Percentiles rank a stretch among this genome's conserved stretches.
Evolutionary conservation across 2,888 invertebrate genomes (phyloP).

Genomic region (Ochropleura leucogaster): DNA sequence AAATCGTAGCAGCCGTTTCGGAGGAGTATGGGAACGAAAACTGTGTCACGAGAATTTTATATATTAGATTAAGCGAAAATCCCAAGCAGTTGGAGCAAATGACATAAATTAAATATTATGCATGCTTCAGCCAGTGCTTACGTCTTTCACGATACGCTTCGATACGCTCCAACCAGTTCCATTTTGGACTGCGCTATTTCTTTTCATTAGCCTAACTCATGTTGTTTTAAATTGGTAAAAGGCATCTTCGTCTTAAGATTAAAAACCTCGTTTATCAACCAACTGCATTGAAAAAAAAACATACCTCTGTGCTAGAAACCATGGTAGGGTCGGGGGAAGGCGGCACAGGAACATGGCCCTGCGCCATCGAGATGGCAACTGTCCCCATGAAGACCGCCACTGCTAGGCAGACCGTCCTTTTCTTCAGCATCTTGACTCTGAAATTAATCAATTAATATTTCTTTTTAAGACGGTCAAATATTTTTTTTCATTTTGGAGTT

Average conservation of each 20-base stretch:
- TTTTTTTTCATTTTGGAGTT: not conserved
- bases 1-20: no score
- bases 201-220: not conserved
- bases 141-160: not conserved
- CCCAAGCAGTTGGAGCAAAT: not conserved
- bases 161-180: not conserved
- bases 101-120: not conserved
- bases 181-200: not conserved
- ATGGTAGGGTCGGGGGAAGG: conserved; percentile 66
- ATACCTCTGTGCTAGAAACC: conserved; percentile 76
- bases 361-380: conserved; percentile 75
- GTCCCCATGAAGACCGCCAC: conserved; percentile 75
- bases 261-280: not conserved
- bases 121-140: not conserved
- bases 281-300: conserved; percentile 33
- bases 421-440: conserved; percentile 81
- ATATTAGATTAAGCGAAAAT: not conserved
- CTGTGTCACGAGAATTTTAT: no score
- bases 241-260: no score
- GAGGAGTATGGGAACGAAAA: no score
- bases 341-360: conserved; percentile 71
- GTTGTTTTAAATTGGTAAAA: not conserved
- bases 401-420: conserved; percentile 76
- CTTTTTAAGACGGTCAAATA: not conserved
- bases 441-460: conserved; percentile 46